Evolutionary conservation across 2,888 invertebrate species (phyloP).

Genomic region (Nipponacmea schrenckii): DNA sequence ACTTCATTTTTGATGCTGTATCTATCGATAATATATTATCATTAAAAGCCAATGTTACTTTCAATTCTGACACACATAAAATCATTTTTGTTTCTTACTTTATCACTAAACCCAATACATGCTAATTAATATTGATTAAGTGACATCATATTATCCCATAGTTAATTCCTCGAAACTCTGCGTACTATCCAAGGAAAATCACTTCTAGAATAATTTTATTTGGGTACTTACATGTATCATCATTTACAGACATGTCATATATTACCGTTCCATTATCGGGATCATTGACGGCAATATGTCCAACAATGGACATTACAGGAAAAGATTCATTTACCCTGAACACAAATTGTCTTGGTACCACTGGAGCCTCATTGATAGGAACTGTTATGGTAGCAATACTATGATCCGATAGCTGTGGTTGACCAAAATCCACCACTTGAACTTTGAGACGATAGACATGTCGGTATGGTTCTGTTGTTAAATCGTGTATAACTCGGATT

Average conservation of each 20-base stretch:
- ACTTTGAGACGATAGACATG: constrained; percentile 17
- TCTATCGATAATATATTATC: too few relatives aligned
- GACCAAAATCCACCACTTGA: constrained; percentile 21
- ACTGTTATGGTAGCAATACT: constrained; percentile 15
- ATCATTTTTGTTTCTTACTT: too few relatives aligned
- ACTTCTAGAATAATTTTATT: too few relatives aligned
- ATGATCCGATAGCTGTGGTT: constrained; percentile 15
- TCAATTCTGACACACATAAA: too few relatives aligned
- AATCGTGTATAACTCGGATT: constrained; percentile 10
- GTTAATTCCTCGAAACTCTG: too few relatives aligned
- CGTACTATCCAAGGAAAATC: too few relatives aligned
- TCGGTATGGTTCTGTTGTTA: constrained; percentile 13
- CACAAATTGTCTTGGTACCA: constrained; percentile 3
- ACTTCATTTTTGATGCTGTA: too few relatives aligned
- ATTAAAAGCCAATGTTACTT: too few relatives aligned
- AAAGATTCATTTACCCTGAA: constrained; percentile 18
- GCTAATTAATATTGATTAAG: too few relatives aligned
- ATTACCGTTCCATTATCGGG: constrained; percentile 6
- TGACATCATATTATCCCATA: too few relatives aligned
- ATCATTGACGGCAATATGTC: constrained; percentile 10
- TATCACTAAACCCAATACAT: too few relatives aligned
- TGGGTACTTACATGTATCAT: neutral
- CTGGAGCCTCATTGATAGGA: constrained; percentile 18
- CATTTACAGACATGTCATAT: neutral
- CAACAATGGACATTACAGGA: constrained; percentile 9